phyloP scores from a whole-genome alignment of 2,113 vertebrate species.

The Cercopithecus mona region DNA sequence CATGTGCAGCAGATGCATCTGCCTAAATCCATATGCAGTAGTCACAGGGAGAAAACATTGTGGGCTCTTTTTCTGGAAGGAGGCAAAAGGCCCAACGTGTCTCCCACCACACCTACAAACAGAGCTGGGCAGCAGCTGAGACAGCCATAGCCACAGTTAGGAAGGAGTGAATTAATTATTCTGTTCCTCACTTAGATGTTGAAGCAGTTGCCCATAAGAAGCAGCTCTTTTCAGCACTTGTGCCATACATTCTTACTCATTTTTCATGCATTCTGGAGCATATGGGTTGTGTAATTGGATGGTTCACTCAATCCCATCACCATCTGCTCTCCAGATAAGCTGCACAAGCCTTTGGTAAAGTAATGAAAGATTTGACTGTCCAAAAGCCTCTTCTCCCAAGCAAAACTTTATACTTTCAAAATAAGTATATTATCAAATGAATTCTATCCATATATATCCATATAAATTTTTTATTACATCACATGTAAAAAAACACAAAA shows the following conservation, averaged over 20 bases:
- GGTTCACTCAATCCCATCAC: constrained; percentile 7
- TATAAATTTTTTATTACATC: neutral
- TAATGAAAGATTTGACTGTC: neutral
- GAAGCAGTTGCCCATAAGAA: neutral
- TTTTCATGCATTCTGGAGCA: neutral
- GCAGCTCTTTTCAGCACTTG: neutral
- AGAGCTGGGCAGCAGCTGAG: neutral
- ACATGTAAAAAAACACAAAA: neutral
- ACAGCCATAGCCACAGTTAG: neutral
- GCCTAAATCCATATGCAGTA: neutral
- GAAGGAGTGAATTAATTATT: neutral
- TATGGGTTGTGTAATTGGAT: neutral
- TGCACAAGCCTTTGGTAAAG: neutral
- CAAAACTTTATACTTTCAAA: constrained; percentile 40
- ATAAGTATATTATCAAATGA: neutral
- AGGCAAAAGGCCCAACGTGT: neutral
- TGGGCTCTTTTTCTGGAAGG: neutral
- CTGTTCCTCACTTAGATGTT: neutral
- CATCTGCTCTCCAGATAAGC: neutral
- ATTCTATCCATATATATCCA: neutral
- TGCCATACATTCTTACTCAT: neutral
- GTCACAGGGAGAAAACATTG: neutral
- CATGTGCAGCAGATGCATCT: neutral
- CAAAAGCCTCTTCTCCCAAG: neutral
- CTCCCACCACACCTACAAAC: neutral